Base-by-base conservation (phyloP, 2,797 vertebrate species). In the Centropyge bicolor region DNA sequence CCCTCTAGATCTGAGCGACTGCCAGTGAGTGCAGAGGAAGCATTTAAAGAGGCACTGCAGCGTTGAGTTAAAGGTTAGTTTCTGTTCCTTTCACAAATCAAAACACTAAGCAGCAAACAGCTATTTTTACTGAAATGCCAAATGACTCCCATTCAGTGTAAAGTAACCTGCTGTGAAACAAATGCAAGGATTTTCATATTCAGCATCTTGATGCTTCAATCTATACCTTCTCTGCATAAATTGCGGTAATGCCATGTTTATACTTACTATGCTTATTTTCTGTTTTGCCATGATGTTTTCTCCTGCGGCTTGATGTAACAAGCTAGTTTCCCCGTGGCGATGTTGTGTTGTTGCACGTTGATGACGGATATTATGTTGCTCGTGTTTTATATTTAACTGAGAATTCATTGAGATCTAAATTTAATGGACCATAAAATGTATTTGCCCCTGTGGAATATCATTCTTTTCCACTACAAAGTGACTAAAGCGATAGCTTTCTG, bases 11-110 rank as follows among this genome's bases (percentile, higher is more conserved):
- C 72, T 67, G 62, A 89, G 71, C 40, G 79, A 52, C 60, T 64
- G 69, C 64, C 8, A 66, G 68, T 55, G 57, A 76, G 78, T 31
- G 64, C 48, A 68, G 74, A 70, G 81, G 70, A 78, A 76, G 67
- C 65, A 3, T 78, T 76, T 70, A 68, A 72, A 72, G 61, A 83
- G 70, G 66, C 73, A 20, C 59, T 12, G 19, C 60, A 59, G 49
- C 51, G 14, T 72, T 61, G 63, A 91, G 43, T 52, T 76, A 89
- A 93, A 94, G 94, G 92, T 94, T 71, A 90, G 90, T 88, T 62
- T 85, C 72, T 83, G 27, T 86, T 88, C 59, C 31, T 45, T 84
- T 62, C 60, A 49, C 75, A 73, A 78, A 65, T 75, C 51, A 57
- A 75, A 74, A 70, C 67, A 64, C 35, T 24, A 36, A 19, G 27